Base-by-base conservation (phyloP, 2,797 vertebrate genomes). In the Garrulus glandarius region DNA sequence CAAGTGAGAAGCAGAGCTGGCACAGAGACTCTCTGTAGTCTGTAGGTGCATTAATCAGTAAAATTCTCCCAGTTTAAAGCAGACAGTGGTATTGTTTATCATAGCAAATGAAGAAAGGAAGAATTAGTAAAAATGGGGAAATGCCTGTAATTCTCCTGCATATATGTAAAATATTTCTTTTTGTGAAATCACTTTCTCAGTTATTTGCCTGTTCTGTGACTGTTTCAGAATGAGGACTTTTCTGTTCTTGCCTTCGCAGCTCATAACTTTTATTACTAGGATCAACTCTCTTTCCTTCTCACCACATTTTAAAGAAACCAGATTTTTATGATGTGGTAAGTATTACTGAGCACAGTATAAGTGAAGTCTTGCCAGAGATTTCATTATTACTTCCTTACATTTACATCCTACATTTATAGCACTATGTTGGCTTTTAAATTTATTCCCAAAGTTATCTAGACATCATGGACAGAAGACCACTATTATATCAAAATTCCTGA, bases 291-390 rank as follows among this genome's bases (percentile, higher is more conserved):
- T 65, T 72, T 96, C 93, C 84, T 89, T 87, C 93, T 95, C 74
- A 77, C 64, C 89, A 92, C 53, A 53, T 91, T 92, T 95, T 88
- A 71, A 95, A 91, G 71, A 92, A 97, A 95, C 34, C 78, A 60
- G 19, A 50, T 91, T 95, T 97, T 97, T 96, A 97, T 92, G 92
- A 95, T 95, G 95, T 95, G 92, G 85, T 92, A 95, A 96, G 94
- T 61, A 92, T 78, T 77, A 72, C 68, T 76, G 81, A 96, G 65
- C 67, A 87, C 32, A 64, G 81, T 34, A 24, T 61, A 93, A 96
- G 78, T 89, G 87, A 95, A 95, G 13, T 53, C 78, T 93, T 93
- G 93, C 87, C 87, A 91, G 92, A 68, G 36, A 86, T 93, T 92
- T 97, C 91, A 79, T 92, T 97, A 89, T 47, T 77, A 64, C 56